Conservation (phyloP, 2,797 vertebrate species). For the Sarcophilus harrisii region DNA sequence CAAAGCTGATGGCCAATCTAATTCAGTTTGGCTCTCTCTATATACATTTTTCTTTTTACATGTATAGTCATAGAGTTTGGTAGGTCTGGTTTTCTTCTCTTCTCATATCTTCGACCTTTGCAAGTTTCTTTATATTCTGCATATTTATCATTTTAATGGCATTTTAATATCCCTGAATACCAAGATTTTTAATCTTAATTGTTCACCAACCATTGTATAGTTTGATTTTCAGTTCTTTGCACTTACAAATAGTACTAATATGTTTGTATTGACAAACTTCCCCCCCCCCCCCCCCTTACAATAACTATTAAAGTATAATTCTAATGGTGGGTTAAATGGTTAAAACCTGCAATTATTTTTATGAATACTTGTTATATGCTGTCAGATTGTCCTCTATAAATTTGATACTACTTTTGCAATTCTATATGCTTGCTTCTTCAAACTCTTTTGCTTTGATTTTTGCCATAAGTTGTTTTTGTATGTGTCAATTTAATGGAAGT, state of each 20-base stretch:
- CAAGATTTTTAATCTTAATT: background rate
- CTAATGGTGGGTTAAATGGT: background rate
- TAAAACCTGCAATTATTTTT: background rate
- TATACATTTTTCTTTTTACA: background rate
- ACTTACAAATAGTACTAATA: background rate
- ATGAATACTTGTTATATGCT: background rate
- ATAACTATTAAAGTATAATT: background rate
- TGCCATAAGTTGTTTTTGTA: background rate
- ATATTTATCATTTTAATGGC: background rate
- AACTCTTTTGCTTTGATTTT: background rate
- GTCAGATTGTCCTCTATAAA: background rate
- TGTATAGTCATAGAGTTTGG: background rate
- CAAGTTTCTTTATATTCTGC: background rate
- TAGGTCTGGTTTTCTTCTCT: background rate
- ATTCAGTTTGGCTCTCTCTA: background rate
- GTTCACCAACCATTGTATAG: background rate
- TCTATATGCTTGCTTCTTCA: background rate
- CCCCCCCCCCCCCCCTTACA: background rate
- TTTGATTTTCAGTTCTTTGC: background rate
- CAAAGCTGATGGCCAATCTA: background rate
- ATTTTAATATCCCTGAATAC: background rate
- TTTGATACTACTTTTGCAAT: background rate
- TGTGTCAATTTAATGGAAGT: background rate
- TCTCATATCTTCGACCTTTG: background rate
- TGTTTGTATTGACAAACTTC: background rate